Percentiles rank a stretch among this genome's conserved stretches.
Conservation (phyloP, 2,113 vertebrate genomes). For the Pangasianodon gigas region DNA sequence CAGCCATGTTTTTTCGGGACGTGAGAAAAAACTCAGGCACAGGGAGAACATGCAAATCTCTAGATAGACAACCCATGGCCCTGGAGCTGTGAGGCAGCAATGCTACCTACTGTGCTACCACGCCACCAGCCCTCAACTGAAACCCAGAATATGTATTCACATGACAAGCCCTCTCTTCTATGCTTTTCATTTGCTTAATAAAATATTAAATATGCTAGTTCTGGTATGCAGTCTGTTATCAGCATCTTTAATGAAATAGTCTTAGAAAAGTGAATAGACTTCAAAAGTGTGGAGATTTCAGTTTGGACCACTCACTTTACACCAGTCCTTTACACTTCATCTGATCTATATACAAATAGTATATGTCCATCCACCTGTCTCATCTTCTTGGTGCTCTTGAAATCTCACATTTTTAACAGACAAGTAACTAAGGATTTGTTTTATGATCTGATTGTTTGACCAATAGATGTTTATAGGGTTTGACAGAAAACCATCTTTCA, state of each 20-base stretch:
- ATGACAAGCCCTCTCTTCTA: neutral
- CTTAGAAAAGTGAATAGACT: too few relatives aligned
- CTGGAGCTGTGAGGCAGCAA: neutral
- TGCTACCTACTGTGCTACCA: too few relatives aligned
- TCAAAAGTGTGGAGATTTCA: neutral
- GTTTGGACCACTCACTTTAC: neutral
- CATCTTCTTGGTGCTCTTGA: neutral
- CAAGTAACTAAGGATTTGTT: neutral
- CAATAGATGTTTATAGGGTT: conserved; percentile 28
- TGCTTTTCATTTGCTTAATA: neutral
- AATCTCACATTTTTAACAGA: neutral
- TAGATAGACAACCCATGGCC: too few relatives aligned
- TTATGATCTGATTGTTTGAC: conserved; percentile 22
- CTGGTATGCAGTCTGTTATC: neutral
- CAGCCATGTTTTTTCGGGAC: too few relatives aligned
- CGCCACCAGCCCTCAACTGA: too few relatives aligned
- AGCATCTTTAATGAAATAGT: neutral
- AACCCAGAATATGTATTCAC: neutral
- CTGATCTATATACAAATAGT: neutral
- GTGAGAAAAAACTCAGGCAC: neutral
- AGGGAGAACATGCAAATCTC: neutral
- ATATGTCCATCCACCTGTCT: neutral
- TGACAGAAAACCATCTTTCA: conserved; percentile 34
- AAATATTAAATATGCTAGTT: neutral
- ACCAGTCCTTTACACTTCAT: neutral